phyloP scores from a whole-genome alignment of 2,797 vertebrate species.

The Meriones psammophilus region DNA sequence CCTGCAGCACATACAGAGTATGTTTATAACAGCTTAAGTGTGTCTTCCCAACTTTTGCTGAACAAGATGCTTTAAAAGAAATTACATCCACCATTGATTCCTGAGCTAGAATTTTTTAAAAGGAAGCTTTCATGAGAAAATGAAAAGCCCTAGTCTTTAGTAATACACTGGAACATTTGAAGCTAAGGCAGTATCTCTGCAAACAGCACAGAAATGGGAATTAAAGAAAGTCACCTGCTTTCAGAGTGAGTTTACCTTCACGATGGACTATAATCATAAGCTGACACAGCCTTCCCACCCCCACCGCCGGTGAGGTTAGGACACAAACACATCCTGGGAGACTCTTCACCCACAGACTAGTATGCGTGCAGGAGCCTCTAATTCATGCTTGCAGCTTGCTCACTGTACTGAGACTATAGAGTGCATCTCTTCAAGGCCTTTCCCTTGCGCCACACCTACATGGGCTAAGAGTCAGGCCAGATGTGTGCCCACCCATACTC shows the following conservation, averaged over 20 bases:
- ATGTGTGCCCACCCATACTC: background rate
- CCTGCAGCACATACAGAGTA: constrained; percentile 40
- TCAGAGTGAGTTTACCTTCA: background rate
- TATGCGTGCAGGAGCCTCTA: background rate
- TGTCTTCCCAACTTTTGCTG: constrained; percentile 52
- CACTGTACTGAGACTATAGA: background rate
- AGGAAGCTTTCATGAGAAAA: constrained; percentile 68
- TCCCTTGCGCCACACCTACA: background rate
- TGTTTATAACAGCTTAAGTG: constrained; percentile 41
- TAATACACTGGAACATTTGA: constrained; percentile 19
- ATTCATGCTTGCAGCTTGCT: background rate
- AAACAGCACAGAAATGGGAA: background rate
- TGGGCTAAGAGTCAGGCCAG: background rate
- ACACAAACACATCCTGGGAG: background rate
- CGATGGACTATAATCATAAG: background rate
- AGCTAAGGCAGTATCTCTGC: background rate
- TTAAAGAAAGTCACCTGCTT: background rate
- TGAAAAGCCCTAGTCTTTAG: constrained; percentile 60
- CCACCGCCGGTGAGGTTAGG: too few species aligned
- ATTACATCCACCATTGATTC: constrained; percentile 60
- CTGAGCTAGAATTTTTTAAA: constrained; percentile 57
- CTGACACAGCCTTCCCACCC: background rate
- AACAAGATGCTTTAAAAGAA: constrained; percentile 63
- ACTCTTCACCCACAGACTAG: background rate
- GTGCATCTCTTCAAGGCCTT: background rate